Conservation (phyloP, 1,140 invertebrate species). For the Pachypeltis micranthus region DNA sequence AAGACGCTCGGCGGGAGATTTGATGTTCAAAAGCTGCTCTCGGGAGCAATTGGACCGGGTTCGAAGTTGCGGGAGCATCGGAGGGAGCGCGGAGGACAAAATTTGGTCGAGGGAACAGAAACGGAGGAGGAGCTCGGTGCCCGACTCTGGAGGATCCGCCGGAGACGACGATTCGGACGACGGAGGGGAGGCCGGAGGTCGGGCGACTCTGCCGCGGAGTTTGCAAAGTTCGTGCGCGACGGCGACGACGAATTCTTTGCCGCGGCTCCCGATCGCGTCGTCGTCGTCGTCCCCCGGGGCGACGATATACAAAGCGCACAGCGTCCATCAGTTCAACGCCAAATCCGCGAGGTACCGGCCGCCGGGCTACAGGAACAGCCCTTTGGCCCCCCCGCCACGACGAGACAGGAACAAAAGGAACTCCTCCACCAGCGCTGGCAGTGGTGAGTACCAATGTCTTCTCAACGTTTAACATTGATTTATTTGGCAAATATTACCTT, state of each 20-base stretch:
- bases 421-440: not conserved
- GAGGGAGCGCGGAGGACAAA: conserved; percentile 47
- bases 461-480: too few species aligned
- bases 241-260: conserved; percentile 45
- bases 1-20: conserved; percentile 62
- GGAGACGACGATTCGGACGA: conserved; percentile 52
- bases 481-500: too few species aligned
- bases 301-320: conserved; percentile 55
- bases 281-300: conserved; percentile 35
- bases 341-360: conserved; percentile 77
- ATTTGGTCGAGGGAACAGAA: conserved; percentile 40
- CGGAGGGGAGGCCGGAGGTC: conserved; percentile 41
- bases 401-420: conserved; percentile 6
- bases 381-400: conserved; percentile 28
- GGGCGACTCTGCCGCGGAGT: conserved; percentile 51
- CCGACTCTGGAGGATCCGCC: conserved; percentile 49
- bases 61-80: conserved; percentile 68
- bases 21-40: conserved; percentile 62
- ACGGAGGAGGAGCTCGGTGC: conserved; percentile 49
- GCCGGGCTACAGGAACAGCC: conserved; percentile 52
- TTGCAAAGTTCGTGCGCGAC: conserved; percentile 43
- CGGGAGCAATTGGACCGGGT: conserved; percentile 60
- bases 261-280: conserved; percentile 36
- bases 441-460: not conserved
- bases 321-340: conserved; percentile 45